Percentiles rank a stretch among this genome's conserved stretches.
Conservation (phyloP, 2,113 vertebrate species). For the Notarius lentiginosus region DNA sequence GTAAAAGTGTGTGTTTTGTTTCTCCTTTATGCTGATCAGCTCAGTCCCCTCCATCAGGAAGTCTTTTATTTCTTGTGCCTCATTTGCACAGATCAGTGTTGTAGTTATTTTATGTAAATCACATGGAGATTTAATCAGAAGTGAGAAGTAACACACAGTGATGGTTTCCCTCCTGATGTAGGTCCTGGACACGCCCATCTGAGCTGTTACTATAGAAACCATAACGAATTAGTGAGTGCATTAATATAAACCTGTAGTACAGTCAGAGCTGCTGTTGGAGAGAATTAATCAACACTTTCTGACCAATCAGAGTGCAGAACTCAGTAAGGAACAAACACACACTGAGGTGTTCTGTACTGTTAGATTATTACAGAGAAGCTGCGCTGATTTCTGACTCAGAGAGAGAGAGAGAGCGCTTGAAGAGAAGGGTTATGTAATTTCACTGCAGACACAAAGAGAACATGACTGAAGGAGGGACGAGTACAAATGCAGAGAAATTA, state of each 20-base stretch:
- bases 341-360: background rate
- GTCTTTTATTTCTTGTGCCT: background rate
- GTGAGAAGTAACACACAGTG: background rate
- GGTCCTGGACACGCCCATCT: background rate
- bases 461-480: background rate
- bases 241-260: too few species aligned
- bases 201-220: background rate
- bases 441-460: background rate
- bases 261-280: too few species aligned
- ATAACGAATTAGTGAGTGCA: too few species aligned
- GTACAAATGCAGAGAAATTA: background rate
- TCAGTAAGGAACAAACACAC: background rate
- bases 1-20: background rate
- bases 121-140: background rate
- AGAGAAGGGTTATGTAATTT: background rate
- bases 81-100: background rate
- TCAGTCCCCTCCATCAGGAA: background rate
- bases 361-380: background rate
- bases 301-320: too few species aligned
- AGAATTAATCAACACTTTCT: too few species aligned
- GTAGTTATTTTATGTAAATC: background rate
- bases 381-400: background rate
- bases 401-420: background rate
- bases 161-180: background rate
- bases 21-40: background rate